phyloP scores from a whole-genome alignment of 2,888 invertebrate species.

The Morpho deidamia region DNA sequence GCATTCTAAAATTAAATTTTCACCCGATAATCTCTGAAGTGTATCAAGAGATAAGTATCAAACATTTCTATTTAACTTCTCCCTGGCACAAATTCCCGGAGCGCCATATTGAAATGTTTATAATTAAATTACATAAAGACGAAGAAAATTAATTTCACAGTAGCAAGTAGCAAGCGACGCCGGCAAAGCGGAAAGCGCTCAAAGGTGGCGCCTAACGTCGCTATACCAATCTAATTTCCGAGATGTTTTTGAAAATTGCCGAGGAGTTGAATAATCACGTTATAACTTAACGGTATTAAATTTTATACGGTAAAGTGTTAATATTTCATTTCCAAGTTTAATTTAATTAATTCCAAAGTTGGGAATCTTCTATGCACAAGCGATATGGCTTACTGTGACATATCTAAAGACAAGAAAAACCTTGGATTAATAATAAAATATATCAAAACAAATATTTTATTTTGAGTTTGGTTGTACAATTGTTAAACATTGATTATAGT shows the following conservation, averaged over 20 bases:
- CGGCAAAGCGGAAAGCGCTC: conserved; percentile 61
- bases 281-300: conserved; percentile 77
- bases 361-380: conserved; percentile 43
- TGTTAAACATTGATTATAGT: no score
- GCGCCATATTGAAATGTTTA: conserved; percentile 79
- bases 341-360: conserved; percentile 77
- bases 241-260: conserved; percentile 74
- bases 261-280: conserved; percentile 76
- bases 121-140: conserved; percentile 79
- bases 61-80: conserved; percentile 78
- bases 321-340: conserved; percentile 79
- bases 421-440: conserved; percentile 3
- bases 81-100: conserved; percentile 70
- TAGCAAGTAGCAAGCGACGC: conserved; percentile 66
- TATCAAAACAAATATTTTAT: background rate
- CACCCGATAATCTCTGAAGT: conserved; percentile 72
- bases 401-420: conserved; percentile 34
- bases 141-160: conserved; percentile 78
- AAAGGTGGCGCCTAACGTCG: conserved; percentile 60
- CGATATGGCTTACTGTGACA: conserved; percentile 36
- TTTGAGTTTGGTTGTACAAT: background rate
- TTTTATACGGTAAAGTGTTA: conserved; percentile 78
- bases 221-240: conserved; percentile 73
- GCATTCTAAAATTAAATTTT: conserved; percentile 38
- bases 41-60: conserved; percentile 77